Conservation (phyloP, 1,140 invertebrate species). For the Listronotus bonariensis region DNA sequence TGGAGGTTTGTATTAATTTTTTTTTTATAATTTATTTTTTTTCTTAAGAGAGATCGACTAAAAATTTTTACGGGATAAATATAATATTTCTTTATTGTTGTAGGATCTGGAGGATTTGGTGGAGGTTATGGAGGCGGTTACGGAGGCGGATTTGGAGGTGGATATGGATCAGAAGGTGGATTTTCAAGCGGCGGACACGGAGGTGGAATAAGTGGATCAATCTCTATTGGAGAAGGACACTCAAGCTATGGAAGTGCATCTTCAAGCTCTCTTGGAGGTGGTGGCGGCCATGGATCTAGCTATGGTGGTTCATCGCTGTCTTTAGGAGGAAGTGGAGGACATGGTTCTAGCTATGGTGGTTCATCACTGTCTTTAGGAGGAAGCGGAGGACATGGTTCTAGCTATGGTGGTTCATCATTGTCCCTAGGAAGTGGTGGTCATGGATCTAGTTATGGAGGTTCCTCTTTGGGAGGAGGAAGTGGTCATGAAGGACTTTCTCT, state of each 20-base stretch:
- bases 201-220: conserved; percentile 14
- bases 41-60: no score
- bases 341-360: not conserved
- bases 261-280: not conserved
- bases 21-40: no score
- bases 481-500: not conserved
- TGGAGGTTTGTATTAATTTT: conserved; percentile 9
- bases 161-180: conserved; percentile 24
- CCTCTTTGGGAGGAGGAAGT: conserved; percentile 7
- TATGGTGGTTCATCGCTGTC: not conserved
- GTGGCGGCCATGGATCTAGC: not conserved
- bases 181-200: conserved; percentile 22
- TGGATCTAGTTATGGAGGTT: conserved; percentile 1
- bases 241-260: conserved; percentile 1
- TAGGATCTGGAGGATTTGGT: conserved; percentile 22
- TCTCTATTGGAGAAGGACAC: conserved; percentile 14
- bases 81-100: no score
- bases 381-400: conserved; percentile 8
- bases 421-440: conserved; percentile 10
- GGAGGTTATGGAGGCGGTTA: conserved; percentile 33
- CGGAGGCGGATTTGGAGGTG: conserved; percentile 35
- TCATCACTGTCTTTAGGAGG: not conserved
- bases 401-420: not conserved
- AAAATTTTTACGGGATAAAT: no score
- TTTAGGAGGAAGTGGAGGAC: conserved; percentile 12